phyloP scores from a whole-genome alignment of 2,113 vertebrate genomes.

The Pterocles burchelli region DNA sequence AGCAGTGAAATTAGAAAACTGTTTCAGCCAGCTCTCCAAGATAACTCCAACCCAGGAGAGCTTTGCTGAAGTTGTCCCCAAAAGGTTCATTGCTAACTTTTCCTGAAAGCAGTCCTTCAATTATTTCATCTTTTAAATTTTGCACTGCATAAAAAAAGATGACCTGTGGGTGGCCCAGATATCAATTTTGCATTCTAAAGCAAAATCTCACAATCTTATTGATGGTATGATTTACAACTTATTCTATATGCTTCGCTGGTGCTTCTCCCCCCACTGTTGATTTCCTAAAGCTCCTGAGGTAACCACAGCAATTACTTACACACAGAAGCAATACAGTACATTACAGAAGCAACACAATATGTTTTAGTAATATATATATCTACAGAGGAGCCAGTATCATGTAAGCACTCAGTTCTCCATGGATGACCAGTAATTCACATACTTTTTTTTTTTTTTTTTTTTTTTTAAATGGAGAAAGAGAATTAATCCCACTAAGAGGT shows the following conservation, averaged over 20 bases:
- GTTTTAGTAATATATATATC: not conserved
- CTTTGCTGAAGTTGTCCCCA: not conserved
- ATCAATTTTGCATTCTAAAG: not conserved
- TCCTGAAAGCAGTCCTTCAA: not conserved
- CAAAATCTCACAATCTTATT: not conserved
- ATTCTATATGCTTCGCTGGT: not conserved
- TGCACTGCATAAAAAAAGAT: not conserved
- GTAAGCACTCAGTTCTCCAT: not conserved
- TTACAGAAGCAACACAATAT: not conserved
- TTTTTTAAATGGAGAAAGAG: not conserved
- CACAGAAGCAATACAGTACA: not conserved
- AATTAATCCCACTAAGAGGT: not conserved
- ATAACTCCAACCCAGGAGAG: not conserved
- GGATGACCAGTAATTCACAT: not conserved
- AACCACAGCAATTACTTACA: conserved; percentile 16
- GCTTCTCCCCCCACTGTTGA: conserved; percentile 5
- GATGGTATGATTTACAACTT: conserved; percentile 17
- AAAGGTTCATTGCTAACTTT: not conserved
- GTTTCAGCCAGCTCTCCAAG: not conserved
- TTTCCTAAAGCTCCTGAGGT: conserved; percentile 25
- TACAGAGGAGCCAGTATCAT: not conserved
- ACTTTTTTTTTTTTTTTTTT: not conserved
- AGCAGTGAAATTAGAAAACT: not conserved
- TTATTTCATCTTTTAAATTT: not conserved
- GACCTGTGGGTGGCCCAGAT: conserved; percentile 1